Evolutionary conservation across 2,888 invertebrate genomes (phyloP).

Genomic region (Plebejus melissa): DNA sequence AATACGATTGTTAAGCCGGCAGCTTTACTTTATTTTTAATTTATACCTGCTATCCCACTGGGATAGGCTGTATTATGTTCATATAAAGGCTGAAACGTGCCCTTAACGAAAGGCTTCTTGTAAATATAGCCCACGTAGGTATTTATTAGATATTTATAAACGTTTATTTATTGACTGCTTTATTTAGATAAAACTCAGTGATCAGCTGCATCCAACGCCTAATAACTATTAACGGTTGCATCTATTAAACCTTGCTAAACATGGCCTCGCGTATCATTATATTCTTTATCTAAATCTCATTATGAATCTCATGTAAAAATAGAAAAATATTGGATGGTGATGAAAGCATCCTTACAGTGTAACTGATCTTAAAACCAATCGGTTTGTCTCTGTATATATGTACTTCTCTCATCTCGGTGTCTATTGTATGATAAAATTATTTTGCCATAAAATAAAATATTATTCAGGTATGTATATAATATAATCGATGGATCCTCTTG

Average conservation of each 20-base stretch:
- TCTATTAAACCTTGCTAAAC: slow-evolving; percentile 73
- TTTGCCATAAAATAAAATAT: slow-evolving; percentile 30
- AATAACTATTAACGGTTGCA: slow-evolving; percentile 69
- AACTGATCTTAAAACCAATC: slow-evolving; percentile 33
- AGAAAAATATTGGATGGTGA: slow-evolving; percentile 73
- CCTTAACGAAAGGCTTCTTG: slow-evolving; percentile 72
- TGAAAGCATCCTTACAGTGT: slow-evolving; percentile 52
- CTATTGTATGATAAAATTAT: slow-evolving; percentile 29
- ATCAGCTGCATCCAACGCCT: slow-evolving; percentile 61
- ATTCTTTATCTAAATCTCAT: slow-evolving; percentile 72
- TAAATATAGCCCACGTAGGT: slow-evolving; percentile 78
- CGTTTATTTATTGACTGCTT: slow-evolving; percentile 80
- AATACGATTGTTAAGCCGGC: slow-evolving; percentile 75
- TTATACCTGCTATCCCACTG: slow-evolving; percentile 74
- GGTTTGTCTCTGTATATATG: slow-evolving; percentile 24
- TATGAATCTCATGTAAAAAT: slow-evolving; percentile 75
- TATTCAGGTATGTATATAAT: slow-evolving; percentile 27
- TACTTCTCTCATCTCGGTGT: slow-evolving; percentile 22
- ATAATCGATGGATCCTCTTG: slow-evolving; percentile 30
- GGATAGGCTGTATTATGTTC: slow-evolving; percentile 78
- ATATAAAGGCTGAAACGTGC: slow-evolving; percentile 73
- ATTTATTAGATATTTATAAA: slow-evolving; percentile 81
- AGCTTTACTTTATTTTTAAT: slow-evolving; percentile 76
- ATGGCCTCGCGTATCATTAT: slow-evolving; percentile 63
- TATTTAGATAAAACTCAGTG: slow-evolving; percentile 70